These are phyloP conservation scores for Callyntrura guangdongensis DNA, from an alignment of 2,888 invertebrate genomes.

Conservation along the genomic window DNA sequence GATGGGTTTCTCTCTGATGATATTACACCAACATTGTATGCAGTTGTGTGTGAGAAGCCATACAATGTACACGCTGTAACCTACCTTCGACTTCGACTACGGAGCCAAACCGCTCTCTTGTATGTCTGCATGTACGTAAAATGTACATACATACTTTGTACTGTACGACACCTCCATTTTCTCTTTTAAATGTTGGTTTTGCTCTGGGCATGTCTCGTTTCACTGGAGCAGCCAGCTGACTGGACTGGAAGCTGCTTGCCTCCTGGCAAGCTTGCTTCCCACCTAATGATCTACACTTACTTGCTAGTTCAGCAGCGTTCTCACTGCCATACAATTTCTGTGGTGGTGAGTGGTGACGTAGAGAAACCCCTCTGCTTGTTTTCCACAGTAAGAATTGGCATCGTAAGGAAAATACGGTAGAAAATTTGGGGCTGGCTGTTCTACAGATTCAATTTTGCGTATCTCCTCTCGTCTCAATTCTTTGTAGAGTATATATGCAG, in stretches of 20 bases:
- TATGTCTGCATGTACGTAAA: not conserved
- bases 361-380: too few species aligned
- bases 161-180: not conserved
- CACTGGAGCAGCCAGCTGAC: slow-evolving; percentile 71
- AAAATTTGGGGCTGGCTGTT: slow-evolving; percentile 7
- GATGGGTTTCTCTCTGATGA: not conserved
- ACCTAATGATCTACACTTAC: slow-evolving; percentile 51
- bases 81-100: too few species aligned
- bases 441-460: slow-evolving; percentile 10
- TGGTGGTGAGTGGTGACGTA: too few species aligned
- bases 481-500: too few species aligned
- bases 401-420: not conserved
- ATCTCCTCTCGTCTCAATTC: not conserved
- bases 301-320: not conserved
- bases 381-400: not conserved
- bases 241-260: slow-evolving; percentile 62
- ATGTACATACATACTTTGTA: too few species aligned
- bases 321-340: too few species aligned
- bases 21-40: not conserved
- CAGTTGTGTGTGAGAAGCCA: too few species aligned
- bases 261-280: slow-evolving; percentile 61
- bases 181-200: not conserved
- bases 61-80: not conserved
- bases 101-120: too few species aligned
- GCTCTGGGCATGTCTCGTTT: slow-evolving; percentile 63